These are phyloP conservation scores for Microctenopoma lineatum DNA, from an alignment of 2,797 vertebrate genomes.

Conservation along the genomic window DNA sequence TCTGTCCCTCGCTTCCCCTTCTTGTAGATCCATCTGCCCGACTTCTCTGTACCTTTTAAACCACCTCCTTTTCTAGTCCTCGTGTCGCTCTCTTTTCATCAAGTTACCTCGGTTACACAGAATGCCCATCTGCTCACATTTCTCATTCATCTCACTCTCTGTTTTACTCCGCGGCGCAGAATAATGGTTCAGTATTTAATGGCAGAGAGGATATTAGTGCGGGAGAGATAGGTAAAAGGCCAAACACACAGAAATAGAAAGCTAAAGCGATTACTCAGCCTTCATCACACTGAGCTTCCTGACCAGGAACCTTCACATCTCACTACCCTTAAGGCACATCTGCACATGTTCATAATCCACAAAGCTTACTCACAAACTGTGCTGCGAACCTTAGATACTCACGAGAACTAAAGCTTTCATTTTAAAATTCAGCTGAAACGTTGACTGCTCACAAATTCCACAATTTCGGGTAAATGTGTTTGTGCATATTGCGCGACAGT, in stretches of 20 bases:
- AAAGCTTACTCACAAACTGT: conserved; percentile 68
- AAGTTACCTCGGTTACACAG: conserved; percentile 61
- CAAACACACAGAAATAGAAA: conserved; percentile 77
- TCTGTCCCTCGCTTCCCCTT: conserved; percentile 54
- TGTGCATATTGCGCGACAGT: background rate
- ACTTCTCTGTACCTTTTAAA: conserved; percentile 62
- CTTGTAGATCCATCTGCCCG: conserved; percentile 66
- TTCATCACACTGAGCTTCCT: conserved; percentile 73
- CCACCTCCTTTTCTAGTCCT: conserved; percentile 43
- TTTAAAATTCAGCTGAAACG: conserved; percentile 41
- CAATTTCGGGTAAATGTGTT: background rate
- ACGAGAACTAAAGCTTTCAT: conserved; percentile 36
- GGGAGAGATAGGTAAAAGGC: conserved; percentile 72
- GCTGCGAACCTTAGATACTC: conserved; percentile 52
- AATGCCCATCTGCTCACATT: conserved; percentile 71
- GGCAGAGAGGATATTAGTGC: conserved; percentile 66
- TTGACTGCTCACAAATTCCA: conserved; percentile 28
- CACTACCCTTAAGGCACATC: conserved; percentile 70
- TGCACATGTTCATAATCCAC: conserved; percentile 76
- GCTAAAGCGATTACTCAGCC: conserved; percentile 80
- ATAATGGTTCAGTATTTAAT: conserved; percentile 67
- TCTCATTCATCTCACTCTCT: conserved; percentile 9
- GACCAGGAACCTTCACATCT: conserved; percentile 75
- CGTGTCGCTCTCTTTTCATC: conserved; percentile 58
- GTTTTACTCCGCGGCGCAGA: conserved; percentile 52